phyloP scores from a whole-genome alignment of 2,113 vertebrate genomes.

The Scartelaos histophorus region DNA sequence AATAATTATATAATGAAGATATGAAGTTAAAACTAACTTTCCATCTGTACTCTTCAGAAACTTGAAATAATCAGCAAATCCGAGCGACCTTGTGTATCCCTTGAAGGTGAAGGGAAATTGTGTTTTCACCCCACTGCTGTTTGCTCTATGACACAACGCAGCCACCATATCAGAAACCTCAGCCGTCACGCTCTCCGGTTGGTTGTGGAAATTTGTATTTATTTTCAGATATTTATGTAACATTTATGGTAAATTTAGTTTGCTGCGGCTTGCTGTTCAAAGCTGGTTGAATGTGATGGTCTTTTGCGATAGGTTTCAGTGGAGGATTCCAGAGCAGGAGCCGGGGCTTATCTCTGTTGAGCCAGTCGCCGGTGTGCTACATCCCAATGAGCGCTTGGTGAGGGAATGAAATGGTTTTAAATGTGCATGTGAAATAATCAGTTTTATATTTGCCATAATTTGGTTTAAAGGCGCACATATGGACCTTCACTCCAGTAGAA shows the following conservation, averaged over 20 bases:
- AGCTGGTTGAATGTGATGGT: slow-evolving; percentile 34
- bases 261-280: slow-evolving; percentile 5
- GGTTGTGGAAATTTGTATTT: neutral
- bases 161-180: slow-evolving; percentile 81
- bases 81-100: slow-evolving; percentile 75
- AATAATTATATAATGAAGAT: neutral
- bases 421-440: neutral
- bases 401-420: slow-evolving; percentile 38
- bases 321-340: slow-evolving; percentile 79
- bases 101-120: slow-evolving; percentile 79
- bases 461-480: slow-evolving; percentile 78
- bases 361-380: slow-evolving; percentile 81
- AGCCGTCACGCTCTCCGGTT: slow-evolving; percentile 78
- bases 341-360: slow-evolving; percentile 77
- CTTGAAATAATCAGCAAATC: slow-evolving; percentile 77
- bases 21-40: neutral
- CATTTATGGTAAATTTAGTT: slow-evolving; percentile 9
- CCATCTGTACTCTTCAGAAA: slow-evolving; percentile 68
- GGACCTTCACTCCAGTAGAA: slow-evolving; percentile 86
- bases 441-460: neutral
- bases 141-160: slow-evolving; percentile 72
- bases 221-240: neutral
- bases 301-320: slow-evolving; percentile 76
- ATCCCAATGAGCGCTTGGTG: slow-evolving; percentile 85
- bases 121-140: slow-evolving; percentile 86